Base-by-base conservation (phyloP, 2,113 vertebrate genomes). In the Catharus bicknelli region DNA sequence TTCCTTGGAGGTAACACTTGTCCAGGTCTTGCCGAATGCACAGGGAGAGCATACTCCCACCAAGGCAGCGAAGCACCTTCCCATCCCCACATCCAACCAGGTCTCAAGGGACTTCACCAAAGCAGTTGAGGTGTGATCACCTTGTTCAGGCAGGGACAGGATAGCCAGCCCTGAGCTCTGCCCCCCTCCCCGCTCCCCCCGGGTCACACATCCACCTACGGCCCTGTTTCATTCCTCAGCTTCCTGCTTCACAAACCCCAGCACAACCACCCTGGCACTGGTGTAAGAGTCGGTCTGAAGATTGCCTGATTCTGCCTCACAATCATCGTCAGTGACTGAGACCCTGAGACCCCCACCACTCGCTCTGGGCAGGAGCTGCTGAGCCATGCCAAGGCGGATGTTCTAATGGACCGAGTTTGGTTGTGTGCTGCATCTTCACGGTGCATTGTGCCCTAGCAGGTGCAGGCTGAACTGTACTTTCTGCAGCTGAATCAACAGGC, bases 181-280 rank as follows among this genome's bases (percentile, higher is more conserved):
- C 22, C 13, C 20, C 19, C 1, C 16, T 19, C 34, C 20, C 16
- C 8, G 2, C 25, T 57, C 20, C 8, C 43, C 7, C 13, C 11
- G 1, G 0, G 12, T 61, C 21, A 61, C 16, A 30, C 19, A 50
- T 9, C 8, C 7, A 1, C 18, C 27, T 9, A 1, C 0, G 0
- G 48, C 40, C 48, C 25, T 0, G 1, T 27, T 67, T 43, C 36
- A 15, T 30, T 42, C 18, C 40, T 63, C 74, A 47, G 48, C 40
- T 45, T 85, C 57, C 23, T 66, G 38, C 29, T 17, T 72, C 53
- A 54, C 48, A 66, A 69, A 59, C 30, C 23, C 58, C 38, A 25
- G 13, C 26, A 9, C 3, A 11, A 34, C 34, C 66, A 55, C 10
- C n/a, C 58, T 5, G 2, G 67, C 29, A 34, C 36, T 36, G 34